Conservation (phyloP, 2,797 vertebrate species). For the Pelobates cultripes region DNA sequence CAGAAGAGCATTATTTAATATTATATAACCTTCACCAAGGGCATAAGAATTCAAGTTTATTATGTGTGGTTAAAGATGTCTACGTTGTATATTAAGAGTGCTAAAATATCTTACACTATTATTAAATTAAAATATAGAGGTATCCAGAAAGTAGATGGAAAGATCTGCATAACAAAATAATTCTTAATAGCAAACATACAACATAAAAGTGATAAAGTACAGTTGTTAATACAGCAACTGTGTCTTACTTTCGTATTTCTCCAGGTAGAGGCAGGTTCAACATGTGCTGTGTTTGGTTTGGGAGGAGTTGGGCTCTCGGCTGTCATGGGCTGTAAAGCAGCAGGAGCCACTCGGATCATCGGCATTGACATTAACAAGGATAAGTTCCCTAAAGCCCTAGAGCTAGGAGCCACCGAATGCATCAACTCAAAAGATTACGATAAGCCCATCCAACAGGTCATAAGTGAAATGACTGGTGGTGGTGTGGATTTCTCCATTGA, state of each 20-base stretch:
- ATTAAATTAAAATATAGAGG: too few species aligned
- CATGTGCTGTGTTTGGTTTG: slow-evolving; percentile 82
- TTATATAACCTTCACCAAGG: too few species aligned
- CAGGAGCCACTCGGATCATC: slow-evolving; percentile 84
- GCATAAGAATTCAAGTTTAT: too few species aligned
- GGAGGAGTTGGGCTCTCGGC: slow-evolving; percentile 81
- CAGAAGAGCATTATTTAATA: too few species aligned
- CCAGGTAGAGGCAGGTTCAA: slow-evolving; percentile 85
- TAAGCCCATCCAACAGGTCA: slow-evolving; percentile 81
- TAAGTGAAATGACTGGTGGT: slow-evolving; percentile 78
- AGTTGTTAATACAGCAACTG: too few species aligned
- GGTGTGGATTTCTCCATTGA: slow-evolving; percentile 87
- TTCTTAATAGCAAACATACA: too few species aligned
- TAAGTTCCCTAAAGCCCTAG: slow-evolving; percentile 79
- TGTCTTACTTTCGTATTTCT: not conserved
- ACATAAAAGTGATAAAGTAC: too few species aligned
- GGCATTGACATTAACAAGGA: slow-evolving; percentile 79
- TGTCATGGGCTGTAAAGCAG: slow-evolving; percentile 81
- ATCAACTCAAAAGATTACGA: slow-evolving; percentile 80
- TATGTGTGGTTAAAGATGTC: too few species aligned
- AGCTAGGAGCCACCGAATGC: slow-evolving; percentile 82
- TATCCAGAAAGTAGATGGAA: too few species aligned
- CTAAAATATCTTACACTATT: too few species aligned
- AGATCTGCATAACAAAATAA: too few species aligned
- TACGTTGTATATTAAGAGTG: too few species aligned